Percentiles rank a stretch among this genome's conserved stretches.
These are phyloP conservation scores for Porites divaricata DNA, from an alignment of 92 coral and sea anemone species.

Conservation along the genomic window DNA sequence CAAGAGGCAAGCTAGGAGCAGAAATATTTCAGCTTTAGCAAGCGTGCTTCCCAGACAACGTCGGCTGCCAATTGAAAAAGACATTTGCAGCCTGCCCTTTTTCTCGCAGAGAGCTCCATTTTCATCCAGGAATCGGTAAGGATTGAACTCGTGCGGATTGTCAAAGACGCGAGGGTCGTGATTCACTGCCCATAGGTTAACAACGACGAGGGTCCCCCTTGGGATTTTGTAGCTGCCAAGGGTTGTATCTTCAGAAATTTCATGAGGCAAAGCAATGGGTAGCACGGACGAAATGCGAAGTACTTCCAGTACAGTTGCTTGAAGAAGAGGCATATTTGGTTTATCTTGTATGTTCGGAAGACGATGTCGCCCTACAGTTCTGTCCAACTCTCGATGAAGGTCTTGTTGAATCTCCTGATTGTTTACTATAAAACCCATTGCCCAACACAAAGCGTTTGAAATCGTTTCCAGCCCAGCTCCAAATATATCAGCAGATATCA, in stretches of 20 bases:
- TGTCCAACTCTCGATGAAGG: slow-evolving; percentile 62
- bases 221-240: slow-evolving; percentile 70
- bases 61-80: slow-evolving; percentile 80
- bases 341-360: slow-evolving; percentile 70
- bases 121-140: slow-evolving; percentile 65
- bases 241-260: slow-evolving; percentile 54
- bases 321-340: slow-evolving; percentile 68
- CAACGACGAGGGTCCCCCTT: slow-evolving; percentile 67
- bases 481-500: slow-evolving; percentile 68
- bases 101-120: slow-evolving; percentile 58
- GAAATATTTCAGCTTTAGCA: slow-evolving; percentile 72
- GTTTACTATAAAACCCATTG: slow-evolving; percentile 57
- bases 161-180: slow-evolving; percentile 77
- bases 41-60: slow-evolving; percentile 77
- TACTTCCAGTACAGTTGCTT: slow-evolving; percentile 76
- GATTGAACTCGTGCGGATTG: slow-evolving; percentile 66
- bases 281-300: slow-evolving; percentile 67
- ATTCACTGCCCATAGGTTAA: slow-evolving; percentile 80
- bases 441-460: slow-evolving; percentile 58
- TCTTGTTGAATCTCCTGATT: slow-evolving; percentile 58
- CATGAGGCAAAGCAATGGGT: slow-evolving; percentile 74
- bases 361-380: slow-evolving; percentile 46
- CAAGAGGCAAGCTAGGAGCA: slow-evolving; percentile 71
- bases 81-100: slow-evolving; percentile 31
- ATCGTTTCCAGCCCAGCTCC: slow-evolving; percentile 77